Evolutionary conservation across 1,140 invertebrate species (phyloP).

Genomic region (Zophobas atratus): DNA sequence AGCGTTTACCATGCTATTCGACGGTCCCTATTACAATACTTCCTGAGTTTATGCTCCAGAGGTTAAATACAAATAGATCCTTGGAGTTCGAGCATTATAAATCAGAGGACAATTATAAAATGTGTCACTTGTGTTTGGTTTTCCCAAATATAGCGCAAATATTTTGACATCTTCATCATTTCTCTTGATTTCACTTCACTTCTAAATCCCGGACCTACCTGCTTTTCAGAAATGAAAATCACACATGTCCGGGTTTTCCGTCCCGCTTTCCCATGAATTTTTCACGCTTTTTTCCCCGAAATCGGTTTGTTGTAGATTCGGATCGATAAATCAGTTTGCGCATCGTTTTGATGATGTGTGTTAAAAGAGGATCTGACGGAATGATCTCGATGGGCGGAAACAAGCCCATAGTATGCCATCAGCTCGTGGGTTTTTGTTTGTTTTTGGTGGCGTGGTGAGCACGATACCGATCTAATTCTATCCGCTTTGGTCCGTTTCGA

Average conservation of each 20-base stretch:
- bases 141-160: too few species aligned
- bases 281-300: neutral
- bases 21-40: too few species aligned
- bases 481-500: slow-evolving; percentile 48
- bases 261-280: neutral
- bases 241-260: neutral
- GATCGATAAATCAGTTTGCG: slow-evolving; percentile 28
- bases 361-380: slow-evolving; percentile 48
- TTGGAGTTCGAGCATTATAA: too few species aligned
- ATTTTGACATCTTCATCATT: too few species aligned
- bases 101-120: too few species aligned
- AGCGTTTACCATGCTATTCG: too few species aligned
- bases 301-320: slow-evolving; percentile 16
- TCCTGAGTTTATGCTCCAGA: too few species aligned
- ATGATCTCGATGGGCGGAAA: slow-evolving; percentile 54
- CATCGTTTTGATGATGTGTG: slow-evolving; percentile 36
- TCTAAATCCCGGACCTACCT: neutral
- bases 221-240: neutral
- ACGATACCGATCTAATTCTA: slow-evolving; percentile 48
- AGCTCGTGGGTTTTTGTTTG: slow-evolving; percentile 49
- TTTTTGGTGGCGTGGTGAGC: slow-evolving; percentile 48
- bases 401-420: slow-evolving; percentile 48
- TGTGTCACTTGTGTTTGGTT: too few species aligned
- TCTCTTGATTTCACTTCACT: neutral
- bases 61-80: too few species aligned